Conservation (phyloP, 2,888 invertebrate genomes). For the Elysia crispata region DNA sequence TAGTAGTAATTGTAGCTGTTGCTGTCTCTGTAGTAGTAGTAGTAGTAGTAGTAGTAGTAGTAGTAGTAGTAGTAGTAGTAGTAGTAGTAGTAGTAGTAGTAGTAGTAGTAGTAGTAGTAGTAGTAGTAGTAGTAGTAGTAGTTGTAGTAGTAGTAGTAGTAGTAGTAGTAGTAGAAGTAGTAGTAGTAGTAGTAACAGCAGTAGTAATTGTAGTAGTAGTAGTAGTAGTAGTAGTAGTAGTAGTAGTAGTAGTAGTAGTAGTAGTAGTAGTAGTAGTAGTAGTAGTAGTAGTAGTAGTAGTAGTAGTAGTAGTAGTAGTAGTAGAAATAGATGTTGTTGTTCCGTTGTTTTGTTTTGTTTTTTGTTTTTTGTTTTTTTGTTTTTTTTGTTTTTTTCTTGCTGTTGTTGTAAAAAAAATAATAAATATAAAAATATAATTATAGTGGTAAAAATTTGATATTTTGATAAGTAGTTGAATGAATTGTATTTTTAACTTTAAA, state of each 20-base stretch:
- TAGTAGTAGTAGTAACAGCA: background rate
- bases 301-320: slow-evolving; percentile 37
- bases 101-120: slow-evolving; percentile 9
- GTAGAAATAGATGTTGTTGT: too few species aligned
- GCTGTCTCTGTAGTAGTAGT: slow-evolving; percentile 9
- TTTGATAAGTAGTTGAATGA: too few species aligned
- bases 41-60: slow-evolving; percentile 47
- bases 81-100: slow-evolving; percentile 9
- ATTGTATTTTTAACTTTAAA: too few species aligned
- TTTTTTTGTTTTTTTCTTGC: too few species aligned
- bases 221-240: too few species aligned
- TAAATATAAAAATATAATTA: too few species aligned
- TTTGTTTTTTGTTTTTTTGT: too few species aligned
- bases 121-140: slow-evolving; percentile 1
- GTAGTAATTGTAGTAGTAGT: too few species aligned
- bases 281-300: slow-evolving; percentile 52
- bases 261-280: slow-evolving; percentile 42
- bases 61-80: slow-evolving; percentile 42
- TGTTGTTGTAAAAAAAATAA: too few species aligned
- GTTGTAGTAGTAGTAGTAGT: slow-evolving; percentile 46
- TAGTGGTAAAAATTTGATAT: too few species aligned
- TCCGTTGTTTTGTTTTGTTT: too few species aligned
- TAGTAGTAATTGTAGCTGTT: too few species aligned
- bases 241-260: background rate
- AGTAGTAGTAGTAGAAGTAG: slow-evolving; percentile 46